A percentile compares a stretch with the other conserved stretches of the same genome.
Evolutionary conservation across 2,888 invertebrate species (phyloP).

Genomic region (Chamaedrilus cognettii): DNA sequence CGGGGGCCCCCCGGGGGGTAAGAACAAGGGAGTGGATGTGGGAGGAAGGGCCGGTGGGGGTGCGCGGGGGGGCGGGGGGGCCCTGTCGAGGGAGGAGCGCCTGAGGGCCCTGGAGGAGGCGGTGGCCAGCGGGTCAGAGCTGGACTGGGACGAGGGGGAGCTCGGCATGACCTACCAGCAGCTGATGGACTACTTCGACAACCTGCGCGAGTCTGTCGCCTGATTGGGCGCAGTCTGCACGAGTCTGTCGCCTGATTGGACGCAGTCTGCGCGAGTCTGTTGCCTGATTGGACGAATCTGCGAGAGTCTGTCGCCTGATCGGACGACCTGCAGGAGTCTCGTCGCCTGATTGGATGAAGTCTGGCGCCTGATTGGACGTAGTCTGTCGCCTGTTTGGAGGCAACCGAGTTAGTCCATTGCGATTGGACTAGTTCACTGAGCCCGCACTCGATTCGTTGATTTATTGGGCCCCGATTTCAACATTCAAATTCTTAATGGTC

Average conservation of each 20-base stretch:
- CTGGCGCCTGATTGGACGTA: too few species aligned
- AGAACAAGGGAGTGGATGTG: conserved; percentile 10
- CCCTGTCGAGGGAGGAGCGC: conserved; percentile 8
- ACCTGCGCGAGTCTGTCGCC: conserved; percentile 82
- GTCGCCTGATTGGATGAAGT: too few species aligned
- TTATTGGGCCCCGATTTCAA: too few species aligned
- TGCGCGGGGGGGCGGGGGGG: too few species aligned
- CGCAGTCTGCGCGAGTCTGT: conserved; percentile 88
- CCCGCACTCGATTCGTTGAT: too few species aligned
- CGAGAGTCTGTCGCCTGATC: too few species aligned
- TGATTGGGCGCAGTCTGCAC: conserved; percentile 77
- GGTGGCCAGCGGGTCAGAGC: conserved; percentile 25
- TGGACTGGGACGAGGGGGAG: conserved; percentile 56
- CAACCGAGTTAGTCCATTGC: too few species aligned
- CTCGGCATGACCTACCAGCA: conserved; percentile 87
- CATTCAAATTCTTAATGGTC: too few species aligned
- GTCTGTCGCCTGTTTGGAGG: too few species aligned
- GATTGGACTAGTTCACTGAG: too few species aligned
- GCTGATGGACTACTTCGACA: conserved; percentile 98
- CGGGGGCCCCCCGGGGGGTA: conserved; percentile 4
- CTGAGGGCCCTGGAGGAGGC: conserved; percentile 16
- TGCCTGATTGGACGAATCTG: conserved; percentile 70
- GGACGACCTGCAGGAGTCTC: too few species aligned
- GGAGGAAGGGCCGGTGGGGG: conserved; percentile 19
- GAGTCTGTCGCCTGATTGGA: conserved; percentile 67